Conservation (phyloP, 2,113 vertebrate species). For the Thunnus maccoyii region DNA sequence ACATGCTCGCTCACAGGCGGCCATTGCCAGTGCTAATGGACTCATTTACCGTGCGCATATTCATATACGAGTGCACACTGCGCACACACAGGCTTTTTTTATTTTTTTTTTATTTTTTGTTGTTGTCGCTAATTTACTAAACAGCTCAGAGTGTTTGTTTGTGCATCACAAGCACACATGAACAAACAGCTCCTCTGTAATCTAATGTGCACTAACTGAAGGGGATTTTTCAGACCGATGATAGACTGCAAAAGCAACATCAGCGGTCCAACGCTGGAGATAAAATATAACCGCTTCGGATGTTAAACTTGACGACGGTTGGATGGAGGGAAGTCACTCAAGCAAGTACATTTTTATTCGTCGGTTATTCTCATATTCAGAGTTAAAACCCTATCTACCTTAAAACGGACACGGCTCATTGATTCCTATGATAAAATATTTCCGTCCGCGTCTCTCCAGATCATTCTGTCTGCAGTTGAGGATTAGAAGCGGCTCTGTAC, state of each 20-base stretch:
- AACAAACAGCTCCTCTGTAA: conserved; percentile 65
- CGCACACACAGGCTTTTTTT: conserved; percentile 45
- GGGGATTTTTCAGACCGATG: conserved; percentile 50
- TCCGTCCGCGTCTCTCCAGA: too few relatives aligned
- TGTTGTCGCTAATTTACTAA: conserved; percentile 62
- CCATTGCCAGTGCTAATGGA: conserved; percentile 69
- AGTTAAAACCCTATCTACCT: neutral
- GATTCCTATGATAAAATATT: neutral
- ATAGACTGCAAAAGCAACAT: conserved; percentile 59
- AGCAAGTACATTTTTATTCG: neutral
- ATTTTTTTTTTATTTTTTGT: conserved; percentile 46
- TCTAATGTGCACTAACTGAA: conserved; percentile 69
- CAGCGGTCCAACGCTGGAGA: conserved; percentile 25
- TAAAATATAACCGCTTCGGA: conserved; percentile 9
- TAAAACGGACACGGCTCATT: neutral
- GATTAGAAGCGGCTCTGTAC: too few relatives aligned
- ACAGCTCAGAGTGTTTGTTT: conserved; percentile 77
- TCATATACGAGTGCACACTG: conserved; percentile 63
- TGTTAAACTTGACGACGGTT: conserved; percentile 15
- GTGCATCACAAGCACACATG: conserved; percentile 66
- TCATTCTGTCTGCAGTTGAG: too few relatives aligned
- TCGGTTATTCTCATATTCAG: neutral
- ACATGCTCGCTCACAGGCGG: conserved; percentile 45
- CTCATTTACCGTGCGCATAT: conserved; percentile 72
- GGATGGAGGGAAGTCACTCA: neutral